Evolutionary conservation across 1,140 invertebrate species (phyloP).

Genomic region (Homalodisca vitripennis): DNA sequence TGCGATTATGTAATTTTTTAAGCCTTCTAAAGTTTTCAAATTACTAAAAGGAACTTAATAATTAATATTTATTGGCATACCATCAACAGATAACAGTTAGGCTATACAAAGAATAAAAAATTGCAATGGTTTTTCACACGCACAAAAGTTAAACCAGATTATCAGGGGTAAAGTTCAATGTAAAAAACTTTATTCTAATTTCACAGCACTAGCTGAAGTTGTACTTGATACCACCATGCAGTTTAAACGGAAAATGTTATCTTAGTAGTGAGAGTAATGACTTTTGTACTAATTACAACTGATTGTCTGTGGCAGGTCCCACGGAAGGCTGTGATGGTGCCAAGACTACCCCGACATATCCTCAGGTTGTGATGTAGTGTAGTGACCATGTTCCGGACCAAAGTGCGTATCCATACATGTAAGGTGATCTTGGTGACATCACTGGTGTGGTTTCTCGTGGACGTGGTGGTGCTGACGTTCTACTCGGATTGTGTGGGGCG

Average conservation of each 20-base stretch:
- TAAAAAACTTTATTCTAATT: too few relatives aligned
- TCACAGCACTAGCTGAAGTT: too few relatives aligned
- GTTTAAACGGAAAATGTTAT: background rate
- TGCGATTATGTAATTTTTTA: too few relatives aligned
- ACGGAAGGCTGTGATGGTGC: constrained; percentile 8
- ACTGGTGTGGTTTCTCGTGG: constrained; percentile 92
- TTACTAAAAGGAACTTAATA: too few relatives aligned
- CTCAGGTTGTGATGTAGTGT: background rate
- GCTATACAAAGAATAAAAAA: too few relatives aligned
- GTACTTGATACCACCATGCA: background rate
- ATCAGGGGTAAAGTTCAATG: too few relatives aligned
- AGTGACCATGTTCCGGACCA: constrained; percentile 72
- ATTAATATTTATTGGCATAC: too few relatives aligned
- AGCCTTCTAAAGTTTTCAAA: too few relatives aligned
- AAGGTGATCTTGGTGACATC: constrained; percentile 93
- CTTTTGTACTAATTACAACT: background rate
- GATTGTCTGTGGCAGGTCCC: background rate
- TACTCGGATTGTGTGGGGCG: constrained; percentile 81
- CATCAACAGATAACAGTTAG: too few relatives aligned
- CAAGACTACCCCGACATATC: background rate
- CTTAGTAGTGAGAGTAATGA: background rate
- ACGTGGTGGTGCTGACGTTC: constrained; percentile 87
- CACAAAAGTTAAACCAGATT: too few relatives aligned
- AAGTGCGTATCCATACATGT: constrained; percentile 89
- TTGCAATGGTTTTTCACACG: too few relatives aligned